Percentiles rank a stretch among this genome's conserved stretches.
phyloP scores from a whole-genome alignment of 2,888 invertebrate genomes.

The Drosophila austrosaltans region DNA sequence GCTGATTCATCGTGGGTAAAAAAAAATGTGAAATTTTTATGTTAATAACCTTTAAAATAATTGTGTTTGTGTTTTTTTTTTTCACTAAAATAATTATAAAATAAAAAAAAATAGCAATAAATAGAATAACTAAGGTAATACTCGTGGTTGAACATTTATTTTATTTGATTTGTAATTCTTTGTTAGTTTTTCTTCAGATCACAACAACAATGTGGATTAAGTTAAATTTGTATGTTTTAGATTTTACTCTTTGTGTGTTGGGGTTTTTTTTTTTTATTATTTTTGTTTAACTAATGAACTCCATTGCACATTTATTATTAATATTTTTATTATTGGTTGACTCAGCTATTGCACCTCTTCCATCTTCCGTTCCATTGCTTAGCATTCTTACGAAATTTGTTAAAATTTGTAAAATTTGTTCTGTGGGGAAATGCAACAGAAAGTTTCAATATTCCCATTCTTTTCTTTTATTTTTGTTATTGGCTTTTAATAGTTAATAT shows the following conservation, averaged over 20 bases:
- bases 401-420: no score
- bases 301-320: conserved; percentile 42
- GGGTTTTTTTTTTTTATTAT: conserved; percentile 31
- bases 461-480: conserved; percentile 9
- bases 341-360: background rate
- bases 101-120: conserved; percentile 11
- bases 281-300: conserved; percentile 53
- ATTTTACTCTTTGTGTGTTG: conserved; percentile 41
- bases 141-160: conserved; percentile 67
- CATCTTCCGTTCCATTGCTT: background rate
- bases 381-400: background rate
- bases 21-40: conserved; percentile 5
- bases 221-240: conserved; percentile 33
- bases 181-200: conserved; percentile 65
- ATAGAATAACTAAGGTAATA: conserved; percentile 35
- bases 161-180: conserved; percentile 14
- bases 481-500: conserved; percentile 16
- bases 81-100: conserved; percentile 26
- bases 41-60: conserved; percentile 29
- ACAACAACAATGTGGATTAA: conserved; percentile 78
- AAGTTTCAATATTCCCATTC: background rate
- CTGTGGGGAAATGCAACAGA: background rate
- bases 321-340: conserved; percentile 19
- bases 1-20: background rate
- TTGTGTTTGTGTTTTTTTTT: conserved; percentile 26